Conservation (phyloP, 2,888 invertebrate species). For the Oxycera nigricornis region DNA sequence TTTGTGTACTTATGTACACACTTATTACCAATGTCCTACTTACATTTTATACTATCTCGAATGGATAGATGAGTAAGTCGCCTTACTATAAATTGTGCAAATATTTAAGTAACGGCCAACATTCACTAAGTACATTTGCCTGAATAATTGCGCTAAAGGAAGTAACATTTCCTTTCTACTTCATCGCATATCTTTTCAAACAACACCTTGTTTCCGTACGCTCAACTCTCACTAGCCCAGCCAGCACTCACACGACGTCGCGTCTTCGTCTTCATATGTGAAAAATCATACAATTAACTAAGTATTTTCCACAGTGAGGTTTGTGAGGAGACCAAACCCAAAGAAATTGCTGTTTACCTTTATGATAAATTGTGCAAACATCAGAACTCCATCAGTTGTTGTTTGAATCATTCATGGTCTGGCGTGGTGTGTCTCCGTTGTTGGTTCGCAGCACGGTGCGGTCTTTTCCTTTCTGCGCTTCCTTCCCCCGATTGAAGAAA, state of each 20-base stretch:
- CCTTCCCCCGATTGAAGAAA: constrained; percentile 8
- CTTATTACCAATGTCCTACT: no score
- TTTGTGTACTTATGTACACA: no score
- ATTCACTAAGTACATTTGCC: background rate
- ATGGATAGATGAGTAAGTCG: no score
- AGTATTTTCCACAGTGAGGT: background rate
- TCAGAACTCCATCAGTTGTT: constrained; percentile 6
- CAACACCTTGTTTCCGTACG: background rate
- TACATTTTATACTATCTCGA: no score
- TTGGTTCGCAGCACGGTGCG: no score
- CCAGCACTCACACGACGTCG: no score
- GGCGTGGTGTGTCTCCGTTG: no score
- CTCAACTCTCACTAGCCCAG: no score
- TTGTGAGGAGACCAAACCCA: constrained; percentile 7
- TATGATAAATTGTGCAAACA: constrained; percentile 35
- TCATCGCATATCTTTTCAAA: background rate
- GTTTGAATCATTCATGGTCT: constrained; percentile 22
- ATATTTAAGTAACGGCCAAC: constrained; percentile 6
- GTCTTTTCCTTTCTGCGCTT: background rate
- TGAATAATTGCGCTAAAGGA: background rate
- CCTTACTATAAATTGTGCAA: no score
- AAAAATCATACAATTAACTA: background rate
- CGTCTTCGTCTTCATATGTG: background rate
- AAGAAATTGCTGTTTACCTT: constrained; percentile 21
- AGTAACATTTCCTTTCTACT: constrained; percentile 16